These are phyloP conservation scores for Plutomurus gul DNA, from an alignment of 1,140 invertebrate species.

Conservation along the genomic window DNA sequence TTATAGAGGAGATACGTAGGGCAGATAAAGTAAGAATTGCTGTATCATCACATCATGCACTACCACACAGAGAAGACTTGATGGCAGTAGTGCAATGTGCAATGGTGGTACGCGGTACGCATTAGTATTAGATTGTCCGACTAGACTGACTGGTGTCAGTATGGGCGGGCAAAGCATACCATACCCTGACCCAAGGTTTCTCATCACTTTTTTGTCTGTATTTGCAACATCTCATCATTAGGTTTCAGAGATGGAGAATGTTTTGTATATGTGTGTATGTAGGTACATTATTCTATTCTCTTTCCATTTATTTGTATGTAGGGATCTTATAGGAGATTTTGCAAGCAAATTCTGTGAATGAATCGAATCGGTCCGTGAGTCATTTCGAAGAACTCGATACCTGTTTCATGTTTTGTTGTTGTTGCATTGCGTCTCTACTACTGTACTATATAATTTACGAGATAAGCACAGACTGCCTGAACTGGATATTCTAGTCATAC, in stretches of 20 bases:
- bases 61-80: too few species aligned
- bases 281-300: background rate
- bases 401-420: background rate
- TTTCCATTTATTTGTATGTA: background rate
- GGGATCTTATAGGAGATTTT: background rate
- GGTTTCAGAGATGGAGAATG: background rate
- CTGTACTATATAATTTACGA: background rate
- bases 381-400: background rate
- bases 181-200: background rate
- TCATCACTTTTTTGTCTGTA: background rate
- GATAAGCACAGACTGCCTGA: too few species aligned
- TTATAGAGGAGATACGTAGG: too few species aligned
- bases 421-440: background rate
- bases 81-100: too few species aligned
- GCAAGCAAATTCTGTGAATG: background rate
- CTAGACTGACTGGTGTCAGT: conserved; percentile 18
- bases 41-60: too few species aligned
- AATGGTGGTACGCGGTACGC: too few species aligned
- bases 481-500: too few species aligned
- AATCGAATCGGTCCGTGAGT: background rate
- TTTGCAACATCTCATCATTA: background rate
- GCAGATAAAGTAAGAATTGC: too few species aligned
- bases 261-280: background rate
- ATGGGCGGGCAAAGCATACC: background rate
- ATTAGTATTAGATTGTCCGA: too few species aligned